These are phyloP conservation scores for Platorchestia sp. DNA, from an alignment of 1,140 invertebrate genomes.

Conservation along the genomic window DNA sequence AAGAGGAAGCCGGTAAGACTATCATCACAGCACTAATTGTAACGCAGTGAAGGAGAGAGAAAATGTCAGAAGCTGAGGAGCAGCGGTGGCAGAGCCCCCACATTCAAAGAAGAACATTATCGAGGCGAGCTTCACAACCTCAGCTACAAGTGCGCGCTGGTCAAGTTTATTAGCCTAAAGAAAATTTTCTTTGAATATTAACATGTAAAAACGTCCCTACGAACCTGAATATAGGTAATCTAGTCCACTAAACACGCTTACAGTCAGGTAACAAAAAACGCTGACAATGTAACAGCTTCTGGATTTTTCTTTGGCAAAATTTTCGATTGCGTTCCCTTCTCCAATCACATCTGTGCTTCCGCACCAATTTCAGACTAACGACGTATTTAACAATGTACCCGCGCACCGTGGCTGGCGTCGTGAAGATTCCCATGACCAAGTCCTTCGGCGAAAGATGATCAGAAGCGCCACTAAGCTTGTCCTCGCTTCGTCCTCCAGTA, in stretches of 20 bases:
- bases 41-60: conserved; percentile 26
- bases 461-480: background rate
- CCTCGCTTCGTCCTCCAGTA: background rate
- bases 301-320: background rate
- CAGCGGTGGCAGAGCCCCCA: background rate
- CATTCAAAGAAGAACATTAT: background rate
- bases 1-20: conserved; percentile 22
- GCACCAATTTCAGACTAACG: background rate
- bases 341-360: background rate
- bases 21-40: conserved; percentile 55
- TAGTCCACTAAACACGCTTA: background rate
- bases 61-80: background rate
- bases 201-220: too few species aligned
- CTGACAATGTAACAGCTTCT: background rate
- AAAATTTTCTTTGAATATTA: too few species aligned
- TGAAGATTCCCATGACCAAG: background rate
- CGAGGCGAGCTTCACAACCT: background rate
- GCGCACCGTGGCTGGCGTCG: background rate
- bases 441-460: background rate
- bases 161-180: too few species aligned
- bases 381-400: background rate
- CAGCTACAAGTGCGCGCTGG: background rate
- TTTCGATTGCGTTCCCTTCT: background rate
- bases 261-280: too few species aligned
- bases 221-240: too few species aligned